A percentile compares a stretch with the other conserved stretches of the same genome.
These are phyloP conservation scores for Macrosiphum euphorbiae DNA, from an alignment of 2,888 invertebrate species.

Conservation along the genomic window DNA sequence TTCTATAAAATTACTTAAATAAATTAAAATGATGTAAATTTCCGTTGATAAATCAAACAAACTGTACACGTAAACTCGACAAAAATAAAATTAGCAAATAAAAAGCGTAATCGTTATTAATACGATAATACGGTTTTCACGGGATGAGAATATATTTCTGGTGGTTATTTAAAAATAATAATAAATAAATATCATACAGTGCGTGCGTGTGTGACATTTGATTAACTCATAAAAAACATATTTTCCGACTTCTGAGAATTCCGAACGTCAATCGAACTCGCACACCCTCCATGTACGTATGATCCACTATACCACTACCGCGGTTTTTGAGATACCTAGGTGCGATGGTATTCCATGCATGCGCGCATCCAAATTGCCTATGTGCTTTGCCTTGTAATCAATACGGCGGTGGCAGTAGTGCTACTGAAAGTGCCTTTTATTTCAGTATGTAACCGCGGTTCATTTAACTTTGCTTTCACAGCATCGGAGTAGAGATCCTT, in stretches of 20 bases:
- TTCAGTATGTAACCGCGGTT: background rate
- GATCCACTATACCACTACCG: background rate
- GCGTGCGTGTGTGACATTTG: background rate
- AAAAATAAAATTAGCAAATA: background rate
- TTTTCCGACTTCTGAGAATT: background rate
- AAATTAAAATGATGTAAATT: background rate
- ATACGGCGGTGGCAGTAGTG: background rate
- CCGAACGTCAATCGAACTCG: background rate
- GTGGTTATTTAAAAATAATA: background rate
- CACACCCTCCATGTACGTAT: background rate
- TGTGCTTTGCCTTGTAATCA: slow-evolving; percentile 43
- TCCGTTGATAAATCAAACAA: background rate
- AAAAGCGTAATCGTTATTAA: no score
- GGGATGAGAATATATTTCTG: no score
- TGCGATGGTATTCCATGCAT: slow-evolving; percentile 36
- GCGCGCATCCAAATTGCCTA: slow-evolving; percentile 39
- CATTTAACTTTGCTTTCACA: slow-evolving; percentile 31
- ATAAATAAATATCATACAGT: background rate
- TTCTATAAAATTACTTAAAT: no score
- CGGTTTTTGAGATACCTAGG: slow-evolving; percentile 16
- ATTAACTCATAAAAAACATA: background rate
- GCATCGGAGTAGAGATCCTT: background rate
- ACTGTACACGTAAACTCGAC: background rate
- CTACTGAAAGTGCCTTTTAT: background rate
- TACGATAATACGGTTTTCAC: background rate